These are phyloP conservation scores for Drepanosiphum platanoidis DNA, from an alignment of 2,888 invertebrate species.

Conservation along the genomic window DNA sequence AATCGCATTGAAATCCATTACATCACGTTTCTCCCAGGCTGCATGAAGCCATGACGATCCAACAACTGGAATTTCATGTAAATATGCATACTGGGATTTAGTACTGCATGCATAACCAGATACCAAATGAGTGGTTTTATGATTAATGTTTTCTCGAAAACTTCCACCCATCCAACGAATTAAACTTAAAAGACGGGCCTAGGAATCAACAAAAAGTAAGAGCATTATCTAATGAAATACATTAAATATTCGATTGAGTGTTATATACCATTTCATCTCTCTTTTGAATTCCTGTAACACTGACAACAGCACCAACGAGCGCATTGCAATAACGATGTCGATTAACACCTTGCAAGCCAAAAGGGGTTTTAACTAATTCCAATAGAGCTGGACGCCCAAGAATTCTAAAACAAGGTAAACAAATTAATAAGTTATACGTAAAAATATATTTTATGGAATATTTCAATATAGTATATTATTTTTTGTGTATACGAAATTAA, in stretches of 20 bases:
- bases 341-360: conserved; percentile 78
- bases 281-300: conserved; percentile 91
- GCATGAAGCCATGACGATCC: conserved; percentile 87
- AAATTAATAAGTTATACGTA: background rate
- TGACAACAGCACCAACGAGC: conserved; percentile 88
- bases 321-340: conserved; percentile 84
- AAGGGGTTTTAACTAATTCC: conserved; percentile 75
- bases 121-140: conserved; percentile 91
- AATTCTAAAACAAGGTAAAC: conserved; percentile 70
- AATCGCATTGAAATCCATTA: conserved; percentile 76
- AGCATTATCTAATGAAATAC: conserved; percentile 4
- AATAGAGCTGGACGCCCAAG: conserved; percentile 83
- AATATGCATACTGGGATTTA: conserved; percentile 93
- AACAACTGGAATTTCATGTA: conserved; percentile 89
- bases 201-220: conserved; percentile 65
- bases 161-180: conserved; percentile 98
- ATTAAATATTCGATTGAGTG: too few relatives aligned
- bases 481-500: too few relatives aligned
- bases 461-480: background rate
- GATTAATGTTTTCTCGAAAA: conserved; percentile 88
- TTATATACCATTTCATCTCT: conserved; percentile 86
- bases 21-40: conserved; percentile 84
- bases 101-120: conserved; percentile 89
- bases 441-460: background rate
- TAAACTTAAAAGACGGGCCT: conserved; percentile 87